Evolutionary conservation across 1,140 invertebrate genomes (phyloP).

Genomic region (Tigriopus japonicus): DNA sequence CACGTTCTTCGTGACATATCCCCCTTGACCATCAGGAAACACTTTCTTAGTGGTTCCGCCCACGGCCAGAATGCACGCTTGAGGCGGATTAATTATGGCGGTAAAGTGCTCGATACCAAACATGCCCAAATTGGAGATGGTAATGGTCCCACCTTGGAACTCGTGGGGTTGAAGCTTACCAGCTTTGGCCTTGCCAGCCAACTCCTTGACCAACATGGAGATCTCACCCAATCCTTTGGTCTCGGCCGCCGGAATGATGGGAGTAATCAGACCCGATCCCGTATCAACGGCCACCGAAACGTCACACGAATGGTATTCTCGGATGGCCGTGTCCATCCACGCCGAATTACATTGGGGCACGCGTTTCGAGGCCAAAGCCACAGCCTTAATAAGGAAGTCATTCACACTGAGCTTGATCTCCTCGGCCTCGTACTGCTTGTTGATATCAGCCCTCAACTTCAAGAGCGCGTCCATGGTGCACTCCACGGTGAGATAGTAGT

Average conservation of each 20-base stretch:
- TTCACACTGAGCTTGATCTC: slow-evolving; percentile 79
- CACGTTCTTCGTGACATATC: slow-evolving; percentile 31
- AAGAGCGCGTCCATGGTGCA: slow-evolving; percentile 59
- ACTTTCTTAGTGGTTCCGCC: slow-evolving; percentile 36
- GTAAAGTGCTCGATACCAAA: slow-evolving; percentile 57
- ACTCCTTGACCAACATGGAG: slow-evolving; percentile 54
- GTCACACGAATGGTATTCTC: slow-evolving; percentile 84
- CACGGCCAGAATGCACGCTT: slow-evolving; percentile 45
- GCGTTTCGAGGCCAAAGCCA: slow-evolving; percentile 70
- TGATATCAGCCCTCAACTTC: slow-evolving; percentile 46
- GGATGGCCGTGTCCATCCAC: slow-evolving; percentile 85
- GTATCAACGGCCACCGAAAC: slow-evolving; percentile 93
- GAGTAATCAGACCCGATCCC: slow-evolving; percentile 84
- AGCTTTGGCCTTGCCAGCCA: slow-evolving; percentile 76
- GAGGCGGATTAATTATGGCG: slow-evolving; percentile 48
- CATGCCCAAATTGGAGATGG: slow-evolving; percentile 95
- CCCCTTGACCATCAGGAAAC: slow-evolving; percentile 27
- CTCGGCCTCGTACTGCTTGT: slow-evolving; percentile 56
- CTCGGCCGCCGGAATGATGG: slow-evolving; percentile 87
- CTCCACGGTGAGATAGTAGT: slow-evolving; percentile 84
- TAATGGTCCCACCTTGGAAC: slow-evolving; percentile 69
- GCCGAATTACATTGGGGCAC: slow-evolving; percentile 88
- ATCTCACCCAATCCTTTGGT: slow-evolving; percentile 77
- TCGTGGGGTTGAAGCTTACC: slow-evolving; percentile 90
- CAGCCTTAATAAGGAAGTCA: slow-evolving; percentile 92